Percentiles rank a stretch among this genome's conserved stretches.
Conservation (phyloP, 2,888 invertebrate species). For the Panzeria rudis region DNA sequence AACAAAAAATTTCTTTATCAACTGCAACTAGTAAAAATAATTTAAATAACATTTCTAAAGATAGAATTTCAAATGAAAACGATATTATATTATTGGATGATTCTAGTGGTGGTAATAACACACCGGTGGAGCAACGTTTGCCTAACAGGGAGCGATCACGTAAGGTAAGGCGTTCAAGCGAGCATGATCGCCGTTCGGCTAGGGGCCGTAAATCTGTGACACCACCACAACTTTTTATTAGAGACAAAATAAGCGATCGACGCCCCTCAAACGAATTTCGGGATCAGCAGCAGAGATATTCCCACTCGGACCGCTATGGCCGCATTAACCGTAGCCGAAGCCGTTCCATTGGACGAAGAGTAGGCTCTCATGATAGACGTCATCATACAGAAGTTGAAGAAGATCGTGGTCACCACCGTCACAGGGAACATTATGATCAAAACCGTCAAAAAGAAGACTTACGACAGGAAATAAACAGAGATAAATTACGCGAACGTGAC, state of each 20-base stretch:
- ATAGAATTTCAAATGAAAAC: conserved; percentile 82
- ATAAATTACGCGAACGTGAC: conserved; percentile 84
- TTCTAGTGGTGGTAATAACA: conserved; percentile 86
- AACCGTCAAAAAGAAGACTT: conserved; percentile 83
- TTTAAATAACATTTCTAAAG: conserved; percentile 82
- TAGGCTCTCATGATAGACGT: conserved; percentile 57
- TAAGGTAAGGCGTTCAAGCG: conserved; percentile 61
- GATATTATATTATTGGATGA: conserved; percentile 88
- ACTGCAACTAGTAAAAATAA: conserved; percentile 83
- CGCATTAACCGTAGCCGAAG: conserved; percentile 70
- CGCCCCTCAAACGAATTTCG: conserved; percentile 37
- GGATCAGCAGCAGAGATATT: conserved; percentile 62
- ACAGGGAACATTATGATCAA: conserved; percentile 83
- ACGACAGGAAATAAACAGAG: conserved; percentile 83
- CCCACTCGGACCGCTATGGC: conserved; percentile 49
- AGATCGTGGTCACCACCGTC: conserved; percentile 74
- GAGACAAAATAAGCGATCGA: conserved; percentile 59
- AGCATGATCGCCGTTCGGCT: conserved; percentile 58
- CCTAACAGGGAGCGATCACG: conserved; percentile 69
- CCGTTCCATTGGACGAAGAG: conserved; percentile 72
- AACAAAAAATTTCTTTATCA: conserved; percentile 42
- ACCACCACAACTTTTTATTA: conserved; percentile 33
- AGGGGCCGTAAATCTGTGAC: conserved; percentile 51
- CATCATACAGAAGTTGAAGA: conserved; percentile 71
- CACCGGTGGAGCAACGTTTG: conserved; percentile 80